phyloP scores from a whole-genome alignment of 2,113 vertebrate species.

The Camelus dromedarius region DNA sequence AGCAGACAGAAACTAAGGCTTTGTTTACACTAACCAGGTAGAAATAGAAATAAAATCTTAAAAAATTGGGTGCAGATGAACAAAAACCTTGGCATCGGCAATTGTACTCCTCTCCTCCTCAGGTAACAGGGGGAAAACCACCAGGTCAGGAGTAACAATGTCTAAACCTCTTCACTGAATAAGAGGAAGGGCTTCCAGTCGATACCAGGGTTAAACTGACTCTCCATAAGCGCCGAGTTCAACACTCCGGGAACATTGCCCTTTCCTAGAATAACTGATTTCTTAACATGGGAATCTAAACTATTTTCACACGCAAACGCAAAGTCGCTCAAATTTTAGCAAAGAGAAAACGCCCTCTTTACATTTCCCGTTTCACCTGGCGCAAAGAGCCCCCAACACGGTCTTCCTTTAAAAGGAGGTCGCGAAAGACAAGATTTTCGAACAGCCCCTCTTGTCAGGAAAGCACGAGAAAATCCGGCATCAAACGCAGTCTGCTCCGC shows the following conservation, averaged over 20 bases:
- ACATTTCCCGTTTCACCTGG: neutral
- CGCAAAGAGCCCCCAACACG: neutral
- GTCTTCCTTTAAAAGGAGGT: neutral
- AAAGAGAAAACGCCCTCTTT: neutral
- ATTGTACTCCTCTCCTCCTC: neutral
- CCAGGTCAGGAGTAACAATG: neutral
- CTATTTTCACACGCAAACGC: neutral
- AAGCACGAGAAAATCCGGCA: neutral
- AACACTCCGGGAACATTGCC: neutral
- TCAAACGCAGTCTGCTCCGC: neutral
- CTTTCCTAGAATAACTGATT: conserved; percentile 32
- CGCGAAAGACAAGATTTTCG: neutral
- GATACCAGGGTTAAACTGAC: neutral
- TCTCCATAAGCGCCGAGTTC: neutral
- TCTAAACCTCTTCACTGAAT: neutral
- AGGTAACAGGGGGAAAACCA: neutral
- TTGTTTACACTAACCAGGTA: conserved; percentile 39
- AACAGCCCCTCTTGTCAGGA: neutral
- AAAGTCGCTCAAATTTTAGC: neutral
- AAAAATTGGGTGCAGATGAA: neutral
- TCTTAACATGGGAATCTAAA: neutral
- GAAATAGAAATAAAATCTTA: neutral
- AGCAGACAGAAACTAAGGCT: neutral
- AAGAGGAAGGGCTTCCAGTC: neutral
- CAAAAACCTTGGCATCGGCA: neutral